Conservation (phyloP, 2,888 invertebrate species). For the Flexamia atlantica region DNA sequence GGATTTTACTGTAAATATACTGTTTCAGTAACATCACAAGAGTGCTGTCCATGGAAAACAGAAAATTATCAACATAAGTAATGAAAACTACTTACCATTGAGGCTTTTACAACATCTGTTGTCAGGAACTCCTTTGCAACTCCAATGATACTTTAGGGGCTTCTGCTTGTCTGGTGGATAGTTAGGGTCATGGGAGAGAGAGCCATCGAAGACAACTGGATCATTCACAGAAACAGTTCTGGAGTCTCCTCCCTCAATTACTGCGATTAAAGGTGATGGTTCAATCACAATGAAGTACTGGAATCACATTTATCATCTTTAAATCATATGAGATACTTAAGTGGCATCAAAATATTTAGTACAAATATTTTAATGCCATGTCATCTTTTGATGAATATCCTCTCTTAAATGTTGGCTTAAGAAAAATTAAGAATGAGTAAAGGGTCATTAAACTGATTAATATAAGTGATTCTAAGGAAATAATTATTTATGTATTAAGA, state of each 20-base stretch:
- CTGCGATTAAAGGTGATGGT: background rate
- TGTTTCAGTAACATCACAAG: too few species aligned
- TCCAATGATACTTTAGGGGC: background rate
- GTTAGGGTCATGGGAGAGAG: constrained; percentile 20
- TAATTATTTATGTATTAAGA: too few species aligned
- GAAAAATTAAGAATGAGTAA: too few species aligned
- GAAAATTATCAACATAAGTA: too few species aligned
- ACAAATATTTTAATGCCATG: too few species aligned
- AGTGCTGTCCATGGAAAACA: too few species aligned
- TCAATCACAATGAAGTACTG: constrained; percentile 17
- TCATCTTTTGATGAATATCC: too few species aligned
- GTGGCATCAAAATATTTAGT: too few species aligned
- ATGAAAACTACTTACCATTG: background rate
- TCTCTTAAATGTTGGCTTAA: too few species aligned
- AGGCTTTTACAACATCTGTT: background rate
- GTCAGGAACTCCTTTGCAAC: background rate
- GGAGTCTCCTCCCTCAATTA: background rate
- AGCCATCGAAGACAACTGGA: background rate
- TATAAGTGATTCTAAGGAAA: too few species aligned
- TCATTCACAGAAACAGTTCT: background rate
- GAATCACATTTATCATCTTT: background rate
- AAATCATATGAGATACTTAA: background rate
- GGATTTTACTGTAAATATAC: too few species aligned
- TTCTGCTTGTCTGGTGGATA: background rate
- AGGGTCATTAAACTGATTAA: too few species aligned